A percentile compares a stretch with the other conserved stretches of the same genome.
These are phyloP conservation scores for Enoplosus armatus DNA, from an alignment of 2,797 vertebrate species.

Conservation along the genomic window DNA sequence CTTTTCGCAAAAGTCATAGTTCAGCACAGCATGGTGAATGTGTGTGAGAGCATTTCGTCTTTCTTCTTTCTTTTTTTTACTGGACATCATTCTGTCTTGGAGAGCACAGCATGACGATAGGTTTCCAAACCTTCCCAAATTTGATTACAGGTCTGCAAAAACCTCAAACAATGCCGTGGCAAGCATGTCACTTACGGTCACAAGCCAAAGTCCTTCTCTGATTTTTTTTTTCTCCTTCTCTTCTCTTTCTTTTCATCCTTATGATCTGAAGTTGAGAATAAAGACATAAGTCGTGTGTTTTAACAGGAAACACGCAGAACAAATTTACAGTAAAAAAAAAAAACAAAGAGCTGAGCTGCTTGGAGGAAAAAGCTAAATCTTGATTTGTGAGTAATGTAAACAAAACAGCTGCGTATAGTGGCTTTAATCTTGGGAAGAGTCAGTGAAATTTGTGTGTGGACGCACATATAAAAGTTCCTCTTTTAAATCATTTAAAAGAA, in stretches of 20 bases:
- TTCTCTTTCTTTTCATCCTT: slow-evolving; percentile 70
- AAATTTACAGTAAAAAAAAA: slow-evolving; percentile 62
- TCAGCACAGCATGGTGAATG: slow-evolving; percentile 23
- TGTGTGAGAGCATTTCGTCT: slow-evolving; percentile 18
- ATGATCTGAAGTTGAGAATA: slow-evolving; percentile 75
- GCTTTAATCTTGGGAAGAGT: slow-evolving; percentile 32
- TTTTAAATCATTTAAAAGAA: slow-evolving; percentile 11
- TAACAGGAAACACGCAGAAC: slow-evolving; percentile 67
- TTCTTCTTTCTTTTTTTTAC: slow-evolving; percentile 62
- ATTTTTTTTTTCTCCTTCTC: slow-evolving; percentile 46
- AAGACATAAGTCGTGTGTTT: slow-evolving; percentile 63
- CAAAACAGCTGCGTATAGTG: slow-evolving; percentile 22
- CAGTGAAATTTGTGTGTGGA: slow-evolving; percentile 29
- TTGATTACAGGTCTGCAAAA: slow-evolving; percentile 86
- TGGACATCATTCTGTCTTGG: slow-evolving; percentile 79
- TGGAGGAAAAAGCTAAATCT: slow-evolving; percentile 41
- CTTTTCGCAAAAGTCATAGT: slow-evolving; percentile 45
- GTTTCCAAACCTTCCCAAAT: slow-evolving; percentile 79
- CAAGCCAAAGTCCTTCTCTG: slow-evolving; percentile 66
- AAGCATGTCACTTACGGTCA: slow-evolving; percentile 77
- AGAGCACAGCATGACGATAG: slow-evolving; percentile 76
- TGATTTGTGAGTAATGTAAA: slow-evolving; percentile 53
- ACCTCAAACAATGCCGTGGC: slow-evolving; percentile 85
- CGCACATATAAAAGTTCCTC: not conserved
- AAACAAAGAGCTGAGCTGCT: slow-evolving; percentile 26